A percentile compares a stretch with the other conserved stretches of the same genome.
Conservation (phyloP, 2,888 invertebrate species). For the Aphodius granarius region DNA sequence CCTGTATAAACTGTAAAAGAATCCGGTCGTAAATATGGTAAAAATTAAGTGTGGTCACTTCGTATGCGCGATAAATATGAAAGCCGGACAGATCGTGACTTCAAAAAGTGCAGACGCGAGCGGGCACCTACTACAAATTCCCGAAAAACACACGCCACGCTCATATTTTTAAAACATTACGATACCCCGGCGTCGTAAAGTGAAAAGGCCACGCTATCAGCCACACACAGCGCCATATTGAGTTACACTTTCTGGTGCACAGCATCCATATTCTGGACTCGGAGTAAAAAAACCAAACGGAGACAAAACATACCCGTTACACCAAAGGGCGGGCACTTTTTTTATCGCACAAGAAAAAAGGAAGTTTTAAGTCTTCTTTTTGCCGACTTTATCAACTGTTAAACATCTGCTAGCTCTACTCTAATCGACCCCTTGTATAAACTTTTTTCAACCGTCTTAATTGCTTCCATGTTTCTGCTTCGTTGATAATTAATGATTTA, state of each 20-base stretch:
- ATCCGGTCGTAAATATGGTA: neutral
- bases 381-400: neutral
- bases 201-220: conserved; percentile 30
- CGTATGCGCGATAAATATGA: conserved; percentile 1
- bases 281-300: neutral
- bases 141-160: conserved; percentile 24
- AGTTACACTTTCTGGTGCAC: conserved; percentile 28
- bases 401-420: neutral
- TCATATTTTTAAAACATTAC: conserved; percentile 34
- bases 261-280: conserved; percentile 4
- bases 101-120: neutral
- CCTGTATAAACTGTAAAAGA: neutral
- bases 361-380: neutral
- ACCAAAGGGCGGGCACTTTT: neutral
- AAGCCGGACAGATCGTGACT: neutral
- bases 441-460: neutral
- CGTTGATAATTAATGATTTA: neutral
- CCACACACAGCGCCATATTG: conserved; percentile 35
- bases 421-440: neutral
- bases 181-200: conserved; percentile 34
- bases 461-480: neutral
- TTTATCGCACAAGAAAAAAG: neutral
- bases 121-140: conserved; percentile 13
- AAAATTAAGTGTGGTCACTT: conserved; percentile 10
- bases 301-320: neutral